Evolutionary conservation across 2,888 invertebrate species (phyloP), one percentile per base, ranked within the genome.

Genomic region (Lycocerus yunnanus): DNA sequence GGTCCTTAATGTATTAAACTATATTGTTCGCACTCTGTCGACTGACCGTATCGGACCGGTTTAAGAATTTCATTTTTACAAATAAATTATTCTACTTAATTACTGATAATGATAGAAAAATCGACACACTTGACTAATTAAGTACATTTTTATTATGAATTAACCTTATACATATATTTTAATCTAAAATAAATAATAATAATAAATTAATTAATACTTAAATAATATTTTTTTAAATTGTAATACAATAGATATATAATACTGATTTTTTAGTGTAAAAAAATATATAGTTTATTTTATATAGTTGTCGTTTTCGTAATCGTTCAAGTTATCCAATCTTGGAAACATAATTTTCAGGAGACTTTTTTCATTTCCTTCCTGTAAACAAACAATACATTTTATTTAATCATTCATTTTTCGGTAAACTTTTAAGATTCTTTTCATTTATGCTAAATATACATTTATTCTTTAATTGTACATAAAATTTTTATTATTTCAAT

Each of bases 261-360:
- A 24, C 20, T 68, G 14, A 65, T 4, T 66, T 58, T 43, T 43
- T n/a, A 43, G n/a, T n/a, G n/a, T 43, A 43, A 43, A 43, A 43
- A n/a, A n/a, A n/a, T 43, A 4, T n/a, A n/a, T n/a, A 43, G n/a
- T n/a, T 43, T 72, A 67, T 18, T 43, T 72, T 67, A 58, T 21
- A 11, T 59, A 14, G n/a, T 61, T 72, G n/a, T 68, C 73, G 15
- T 65, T 69, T 11, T 72, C 72, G 66, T 69, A 68, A 18, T 73
- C 68, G 6, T 18, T 43, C 13, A 18, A 6, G 43, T 68, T 58
- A 6, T 69, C 69, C 13, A 59, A 14, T 59, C 68, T 73, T 59
- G 66, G 15, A n/a, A 73, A 69, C 66, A 73, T 65, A 15, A 68
- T 68, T n/a, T 63, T 21, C 13, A 73, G 27, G 18, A 65, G 15